These are phyloP conservation scores for Epinotia ramella DNA, from an alignment of 2,888 invertebrate species.

Conservation along the genomic window DNA sequence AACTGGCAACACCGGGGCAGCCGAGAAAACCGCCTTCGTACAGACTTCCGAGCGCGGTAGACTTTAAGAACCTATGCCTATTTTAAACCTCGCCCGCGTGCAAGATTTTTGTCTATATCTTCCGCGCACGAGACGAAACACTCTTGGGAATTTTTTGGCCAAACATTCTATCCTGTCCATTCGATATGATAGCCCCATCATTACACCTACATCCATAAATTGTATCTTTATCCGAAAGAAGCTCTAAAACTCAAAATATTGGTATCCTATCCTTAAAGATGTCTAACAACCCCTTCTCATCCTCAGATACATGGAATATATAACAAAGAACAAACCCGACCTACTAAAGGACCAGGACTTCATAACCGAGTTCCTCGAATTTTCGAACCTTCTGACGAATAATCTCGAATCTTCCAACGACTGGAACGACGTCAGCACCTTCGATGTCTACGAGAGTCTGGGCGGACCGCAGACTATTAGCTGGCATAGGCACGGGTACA, in stretches of 20 bases:
- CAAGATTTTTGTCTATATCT: background rate
- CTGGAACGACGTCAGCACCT: slow-evolving; percentile 27
- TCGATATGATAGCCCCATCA: too few species aligned
- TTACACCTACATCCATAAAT: too few species aligned
- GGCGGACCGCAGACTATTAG: slow-evolving; percentile 18
- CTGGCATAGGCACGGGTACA: slow-evolving; percentile 37
- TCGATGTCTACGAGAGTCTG: background rate
- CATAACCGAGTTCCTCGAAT: slow-evolving; percentile 21
- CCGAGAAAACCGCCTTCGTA: background rate
- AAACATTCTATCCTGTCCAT: too few species aligned
- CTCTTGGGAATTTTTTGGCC: too few species aligned
- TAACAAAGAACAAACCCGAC: slow-evolving; percentile 54
- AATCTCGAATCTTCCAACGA: slow-evolving; percentile 17
- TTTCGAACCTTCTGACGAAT: slow-evolving; percentile 1
- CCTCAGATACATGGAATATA: slow-evolving; percentile 59
- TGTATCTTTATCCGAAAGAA: too few species aligned
- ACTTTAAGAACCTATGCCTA: too few species aligned
- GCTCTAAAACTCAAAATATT: too few species aligned
- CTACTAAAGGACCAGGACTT: slow-evolving; percentile 58
- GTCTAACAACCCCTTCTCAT: background rate
- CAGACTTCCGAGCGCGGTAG: background rate
- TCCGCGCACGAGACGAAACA: too few species aligned
- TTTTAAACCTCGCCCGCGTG: background rate
- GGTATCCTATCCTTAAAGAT: too few species aligned
- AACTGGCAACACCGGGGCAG: background rate